These are phyloP conservation scores for Syngnathus scovelli DNA, from an alignment of 2,113 vertebrate genomes.

Conservation along the genomic window DNA sequence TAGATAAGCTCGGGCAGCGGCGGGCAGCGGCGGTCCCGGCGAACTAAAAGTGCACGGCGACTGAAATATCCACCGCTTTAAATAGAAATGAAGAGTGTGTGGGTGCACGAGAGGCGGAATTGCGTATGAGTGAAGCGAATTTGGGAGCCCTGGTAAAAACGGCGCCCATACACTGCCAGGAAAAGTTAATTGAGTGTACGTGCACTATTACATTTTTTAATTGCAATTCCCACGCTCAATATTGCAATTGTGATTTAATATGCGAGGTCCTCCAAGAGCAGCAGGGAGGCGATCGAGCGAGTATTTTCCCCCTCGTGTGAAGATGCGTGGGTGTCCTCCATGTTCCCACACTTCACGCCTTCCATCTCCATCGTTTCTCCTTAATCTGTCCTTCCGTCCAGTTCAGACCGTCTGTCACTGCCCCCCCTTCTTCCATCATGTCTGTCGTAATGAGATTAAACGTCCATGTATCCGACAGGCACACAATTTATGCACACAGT, in stretches of 20 bases:
- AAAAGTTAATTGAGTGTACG: no score
- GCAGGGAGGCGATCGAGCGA: slow-evolving; percentile 16
- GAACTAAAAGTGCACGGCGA: slow-evolving; percentile 21
- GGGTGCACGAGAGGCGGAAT: slow-evolving; percentile 23
- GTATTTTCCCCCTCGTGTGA: slow-evolving; percentile 20
- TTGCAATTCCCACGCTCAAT: no score
- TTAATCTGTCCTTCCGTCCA: slow-evolving; percentile 64
- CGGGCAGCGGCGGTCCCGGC: slow-evolving; percentile 4
- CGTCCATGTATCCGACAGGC: slow-evolving; percentile 52
- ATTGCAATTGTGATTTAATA: no score
- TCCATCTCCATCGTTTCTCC: slow-evolving; percentile 38
- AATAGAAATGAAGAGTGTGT: slow-evolving; percentile 45
- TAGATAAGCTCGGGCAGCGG: slow-evolving; percentile 10
- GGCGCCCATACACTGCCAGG: neutral
- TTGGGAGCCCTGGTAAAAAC: slow-evolving; percentile 26
- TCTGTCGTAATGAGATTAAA: slow-evolving; percentile 71
- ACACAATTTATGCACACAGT: slow-evolving; percentile 35
- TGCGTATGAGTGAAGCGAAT: slow-evolving; percentile 43
- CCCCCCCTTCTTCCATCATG: slow-evolving; percentile 51
- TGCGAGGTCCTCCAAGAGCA: no score
- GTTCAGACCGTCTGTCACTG: slow-evolving; percentile 59
- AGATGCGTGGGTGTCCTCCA: slow-evolving; percentile 53
- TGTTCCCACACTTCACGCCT: slow-evolving; percentile 42
- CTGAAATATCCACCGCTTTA: slow-evolving; percentile 52
- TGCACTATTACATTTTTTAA: no score